Evolutionary conservation across 2,888 invertebrate genomes (phyloP), one percentile per base, ranked within the genome.

Genomic region (Suillia variegata): DNA sequence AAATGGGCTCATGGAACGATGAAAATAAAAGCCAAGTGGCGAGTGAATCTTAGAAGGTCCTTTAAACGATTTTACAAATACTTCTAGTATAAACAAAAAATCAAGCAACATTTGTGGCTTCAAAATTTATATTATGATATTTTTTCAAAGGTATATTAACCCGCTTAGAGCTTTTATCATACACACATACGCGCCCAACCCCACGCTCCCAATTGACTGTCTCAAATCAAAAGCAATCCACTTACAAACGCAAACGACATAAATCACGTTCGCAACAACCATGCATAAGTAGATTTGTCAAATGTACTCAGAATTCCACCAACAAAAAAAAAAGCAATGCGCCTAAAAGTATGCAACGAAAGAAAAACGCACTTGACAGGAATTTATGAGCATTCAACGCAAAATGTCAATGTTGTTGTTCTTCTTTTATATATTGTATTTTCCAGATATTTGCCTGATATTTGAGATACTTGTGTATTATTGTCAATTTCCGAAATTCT

Each of bases 241-340:
- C 45, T 45, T 45, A 45, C 20, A 4, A 4, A 38, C n/a, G 4
- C 18, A 17, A 45, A 8, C 45, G 45, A 13, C 20, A 45, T 45
- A 45, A 45, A 45, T 45, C 45, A 45, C 20, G 18, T 13, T 13
- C 38, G 18, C 18, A 20, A 45, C 45, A 17, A 13, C 17, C 45
- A 71, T 74, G 73, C 70, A 73, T 70, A 73, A 74, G 75, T 70
- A 72, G 72, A 73, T 73, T 73, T 73, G 75, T 74, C 75, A 75
- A 66, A 70, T 45, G 45, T 45, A 45, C 45, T 45, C 45, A 45
- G 45, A n/a, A n/a, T n/a, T n/a, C 45, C 3, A n/a, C 38, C 18
- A 6, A 45, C 4, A 45, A 13, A 6, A 4, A 8, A 38, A 38
- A n/a, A 17, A 45, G 45, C 6, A 18, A 45, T 18, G 18, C 45